These are phyloP conservation scores for Harlomillsia oculata DNA, from an alignment of 1,140 invertebrate genomes.

Conservation along the genomic window DNA sequence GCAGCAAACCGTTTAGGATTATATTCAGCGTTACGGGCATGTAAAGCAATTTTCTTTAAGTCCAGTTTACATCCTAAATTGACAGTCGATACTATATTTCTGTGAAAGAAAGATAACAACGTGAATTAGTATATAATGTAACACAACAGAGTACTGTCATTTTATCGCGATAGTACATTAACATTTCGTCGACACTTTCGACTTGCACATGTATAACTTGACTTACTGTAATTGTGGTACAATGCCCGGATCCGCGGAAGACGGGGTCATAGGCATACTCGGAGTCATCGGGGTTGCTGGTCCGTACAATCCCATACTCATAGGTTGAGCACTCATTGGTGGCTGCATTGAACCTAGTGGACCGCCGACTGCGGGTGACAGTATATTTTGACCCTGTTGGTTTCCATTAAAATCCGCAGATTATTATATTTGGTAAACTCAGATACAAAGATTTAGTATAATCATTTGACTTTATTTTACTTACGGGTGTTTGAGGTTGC, in stretches of 20 bases:
- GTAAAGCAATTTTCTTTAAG: slow-evolving; percentile 93
- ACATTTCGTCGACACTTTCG: too few species aligned
- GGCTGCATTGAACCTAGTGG: slow-evolving; percentile 17
- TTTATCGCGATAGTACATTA: too few species aligned
- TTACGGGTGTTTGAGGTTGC: slow-evolving; percentile 79
- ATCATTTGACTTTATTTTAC: too few species aligned
- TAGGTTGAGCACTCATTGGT: slow-evolving; percentile 36
- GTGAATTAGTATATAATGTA: neutral
- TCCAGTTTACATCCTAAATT: slow-evolving; percentile 93
- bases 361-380: slow-evolving; percentile 58
- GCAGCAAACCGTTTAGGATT: slow-evolving; percentile 99
- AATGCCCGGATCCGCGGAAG: slow-evolving; percentile 85
- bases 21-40: slow-evolving; percentile 99
- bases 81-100: slow-evolving; percentile 95
- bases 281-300: slow-evolving; percentile 67
- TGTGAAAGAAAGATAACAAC: slow-evolving; percentile 38
- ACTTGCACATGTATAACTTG: too few species aligned
- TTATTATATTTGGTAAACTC: too few species aligned
- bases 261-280: slow-evolving; percentile 88
- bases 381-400: too few species aligned
- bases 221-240: slow-evolving; percentile 85
- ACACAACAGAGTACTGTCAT: too few species aligned
- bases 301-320: slow-evolving; percentile 43
- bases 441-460: too few species aligned
- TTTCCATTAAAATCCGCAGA: too few species aligned